A percentile compares a stretch with the other conserved stretches of the same genome.
Conservation (phyloP, 2,888 invertebrate genomes). For the Apamea monoglypha region DNA sequence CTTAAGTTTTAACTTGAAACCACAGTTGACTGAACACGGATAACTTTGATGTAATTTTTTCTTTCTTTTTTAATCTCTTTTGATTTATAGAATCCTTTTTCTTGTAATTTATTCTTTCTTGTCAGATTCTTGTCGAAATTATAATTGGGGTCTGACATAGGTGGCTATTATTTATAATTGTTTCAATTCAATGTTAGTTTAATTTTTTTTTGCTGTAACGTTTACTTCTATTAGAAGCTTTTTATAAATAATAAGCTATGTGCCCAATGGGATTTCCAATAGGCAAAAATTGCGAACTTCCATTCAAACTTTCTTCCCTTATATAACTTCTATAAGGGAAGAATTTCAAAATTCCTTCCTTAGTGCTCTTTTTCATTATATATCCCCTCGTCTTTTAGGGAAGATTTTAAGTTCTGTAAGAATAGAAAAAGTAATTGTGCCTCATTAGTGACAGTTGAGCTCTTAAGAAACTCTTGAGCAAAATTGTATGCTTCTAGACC, state of each 20-base stretch:
- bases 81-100: constrained; percentile 8
- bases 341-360: not conserved
- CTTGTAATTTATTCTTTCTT: not conserved
- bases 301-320: not conserved
- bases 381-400: not conserved
- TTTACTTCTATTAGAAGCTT: not conserved
- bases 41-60: constrained; percentile 14
- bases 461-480: not conserved
- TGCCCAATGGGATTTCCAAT: not conserved
- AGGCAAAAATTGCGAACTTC: not conserved
- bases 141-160: not conserved
- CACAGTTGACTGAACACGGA: constrained; percentile 22
- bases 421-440: not conserved
- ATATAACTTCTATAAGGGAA: not conserved
- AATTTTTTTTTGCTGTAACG: not conserved
- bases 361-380: not conserved
- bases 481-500: not conserved
- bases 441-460: not conserved
- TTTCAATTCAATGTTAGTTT: not conserved
- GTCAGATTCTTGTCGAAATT: not conserved
- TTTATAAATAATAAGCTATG: not conserved
- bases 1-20: constrained; percentile 29
- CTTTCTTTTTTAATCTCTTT: not conserved
- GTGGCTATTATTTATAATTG: not conserved
- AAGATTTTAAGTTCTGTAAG: not conserved